Conservation (phyloP, 2,888 invertebrate genomes). For the Caenorhabditis plicata region DNA sequence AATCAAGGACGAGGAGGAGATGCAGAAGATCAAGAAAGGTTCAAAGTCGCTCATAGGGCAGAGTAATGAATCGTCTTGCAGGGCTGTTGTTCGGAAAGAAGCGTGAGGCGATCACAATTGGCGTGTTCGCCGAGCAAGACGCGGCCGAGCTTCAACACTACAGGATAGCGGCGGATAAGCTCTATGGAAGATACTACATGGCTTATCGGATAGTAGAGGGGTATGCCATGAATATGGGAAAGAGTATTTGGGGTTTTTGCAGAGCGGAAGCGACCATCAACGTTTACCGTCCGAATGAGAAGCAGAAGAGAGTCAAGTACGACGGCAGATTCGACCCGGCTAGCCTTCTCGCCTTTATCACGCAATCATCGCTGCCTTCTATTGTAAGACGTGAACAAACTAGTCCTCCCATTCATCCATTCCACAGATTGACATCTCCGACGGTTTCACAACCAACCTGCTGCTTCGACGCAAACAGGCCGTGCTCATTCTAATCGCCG, state of each 20-base stretch:
- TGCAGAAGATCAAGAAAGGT: conserved; percentile 22
- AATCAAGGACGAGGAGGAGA: conserved; percentile 6
- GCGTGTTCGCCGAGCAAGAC: conserved; percentile 39
- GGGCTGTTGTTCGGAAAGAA: conserved; percentile 9
- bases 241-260: conserved; percentile 2
- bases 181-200: conserved; percentile 56
- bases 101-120: conserved; percentile 51
- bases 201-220: too few relatives aligned
- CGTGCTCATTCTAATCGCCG: conserved; percentile 30
- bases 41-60: too few relatives aligned
- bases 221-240: too few relatives aligned
- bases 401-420: not conserved
- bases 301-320: conserved; percentile 47
- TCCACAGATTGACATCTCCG: conserved; percentile 50
- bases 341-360: conserved; percentile 48
- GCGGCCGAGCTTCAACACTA: conserved; percentile 42
- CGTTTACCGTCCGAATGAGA: conserved; percentile 50
- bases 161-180: conserved; percentile 47
- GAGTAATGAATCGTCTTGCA: too few relatives aligned
- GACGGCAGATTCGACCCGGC: conserved; percentile 51
- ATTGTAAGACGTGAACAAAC: conserved; percentile 32
- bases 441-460: conserved; percentile 55
- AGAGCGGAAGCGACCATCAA: conserved; percentile 32
- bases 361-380: conserved; percentile 45
- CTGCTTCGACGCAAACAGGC: conserved; percentile 45